A percentile compares a stretch with the other conserved stretches of the same genome.
Conservation (phyloP, 92 coral and sea anemone genomes). For the Montipora capitata region DNA sequence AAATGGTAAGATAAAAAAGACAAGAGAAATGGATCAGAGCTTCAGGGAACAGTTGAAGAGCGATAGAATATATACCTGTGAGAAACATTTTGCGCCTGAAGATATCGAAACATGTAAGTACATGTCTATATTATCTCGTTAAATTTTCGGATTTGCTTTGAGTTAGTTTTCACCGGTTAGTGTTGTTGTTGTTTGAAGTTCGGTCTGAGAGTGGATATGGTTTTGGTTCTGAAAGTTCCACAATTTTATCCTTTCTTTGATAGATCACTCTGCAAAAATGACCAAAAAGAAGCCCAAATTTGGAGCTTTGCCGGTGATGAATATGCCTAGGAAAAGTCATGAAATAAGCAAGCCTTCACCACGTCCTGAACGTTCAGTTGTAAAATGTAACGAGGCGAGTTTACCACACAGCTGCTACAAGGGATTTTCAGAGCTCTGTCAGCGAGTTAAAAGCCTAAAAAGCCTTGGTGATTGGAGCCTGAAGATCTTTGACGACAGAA, state of each 20-base stretch:
- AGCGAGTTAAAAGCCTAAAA: conserved; percentile 51
- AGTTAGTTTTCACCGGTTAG: not conserved
- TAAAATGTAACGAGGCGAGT: conserved; percentile 35
- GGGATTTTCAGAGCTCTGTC: conserved; percentile 67
- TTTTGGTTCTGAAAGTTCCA: not conserved
- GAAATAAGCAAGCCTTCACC: conserved; percentile 22
- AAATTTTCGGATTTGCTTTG: conserved; percentile 11
- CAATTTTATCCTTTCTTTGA: conserved; percentile 7
- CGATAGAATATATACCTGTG: conserved; percentile 59
- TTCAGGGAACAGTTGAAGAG: conserved; percentile 30
- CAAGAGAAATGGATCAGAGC: conserved; percentile 49
- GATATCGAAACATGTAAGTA: conserved; percentile 73
- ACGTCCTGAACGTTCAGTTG: conserved; percentile 63
- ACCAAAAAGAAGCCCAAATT: no score
- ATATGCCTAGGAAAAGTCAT: no score
- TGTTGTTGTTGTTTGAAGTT: conserved; percentile 1
- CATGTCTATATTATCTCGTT: not conserved
- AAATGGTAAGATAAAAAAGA: not conserved
- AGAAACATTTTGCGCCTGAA: conserved; percentile 62
- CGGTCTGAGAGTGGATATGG: conserved; percentile 9
- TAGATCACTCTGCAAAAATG: not conserved
- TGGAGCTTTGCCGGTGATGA: no score
- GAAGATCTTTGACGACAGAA: not conserved
- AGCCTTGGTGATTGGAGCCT: conserved; percentile 62
- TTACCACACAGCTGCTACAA: conserved; percentile 57